A percentile compares a stretch with the other conserved stretches of the same genome.
These are phyloP conservation scores for Acanthurus leucopareius DNA, from an alignment of 2,797 vertebrate genomes.

Conservation along the genomic window DNA sequence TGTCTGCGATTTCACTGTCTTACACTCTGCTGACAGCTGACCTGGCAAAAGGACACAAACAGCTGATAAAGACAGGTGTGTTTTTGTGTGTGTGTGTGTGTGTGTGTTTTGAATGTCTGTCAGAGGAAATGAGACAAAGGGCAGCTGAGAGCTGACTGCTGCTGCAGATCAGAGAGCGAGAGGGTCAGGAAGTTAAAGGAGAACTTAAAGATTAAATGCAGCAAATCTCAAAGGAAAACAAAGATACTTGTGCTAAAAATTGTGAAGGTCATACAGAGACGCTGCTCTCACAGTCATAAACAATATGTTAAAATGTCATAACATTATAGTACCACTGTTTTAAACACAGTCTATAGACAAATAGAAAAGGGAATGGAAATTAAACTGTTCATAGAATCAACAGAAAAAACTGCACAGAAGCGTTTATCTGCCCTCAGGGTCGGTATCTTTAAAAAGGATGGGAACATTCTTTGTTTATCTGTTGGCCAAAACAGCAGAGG, in stretches of 20 bases:
- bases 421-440: neutral
- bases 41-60: conserved; percentile 43
- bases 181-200: conserved; percentile 27
- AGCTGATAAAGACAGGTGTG: conserved; percentile 75
- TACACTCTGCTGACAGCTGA: conserved; percentile 55
- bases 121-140: conserved; percentile 29
- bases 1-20: conserved; percentile 21
- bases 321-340: too few relatives aligned
- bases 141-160: conserved; percentile 48
- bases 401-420: neutral
- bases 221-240: conserved; percentile 17
- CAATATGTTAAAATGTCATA: too few relatives aligned
- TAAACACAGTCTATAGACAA: neutral
- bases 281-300: too few relatives aligned
- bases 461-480: conserved; percentile 34
- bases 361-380: neutral
- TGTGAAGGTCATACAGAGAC: neutral
- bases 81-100: conserved; percentile 37
- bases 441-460: conserved; percentile 15
- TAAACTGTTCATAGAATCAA: conserved; percentile 6
- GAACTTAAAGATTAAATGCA: conserved; percentile 11
- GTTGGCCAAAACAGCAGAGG: conserved; percentile 4
- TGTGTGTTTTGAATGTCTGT: conserved; percentile 11
- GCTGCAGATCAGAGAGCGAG: conserved; percentile 11
- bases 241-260: neutral